Percentiles rank a stretch among this genome's conserved stretches.
Evolutionary conservation across 2,797 vertebrate genomes (phyloP).

Genomic region (Neosalanx taihuensis): DNA sequence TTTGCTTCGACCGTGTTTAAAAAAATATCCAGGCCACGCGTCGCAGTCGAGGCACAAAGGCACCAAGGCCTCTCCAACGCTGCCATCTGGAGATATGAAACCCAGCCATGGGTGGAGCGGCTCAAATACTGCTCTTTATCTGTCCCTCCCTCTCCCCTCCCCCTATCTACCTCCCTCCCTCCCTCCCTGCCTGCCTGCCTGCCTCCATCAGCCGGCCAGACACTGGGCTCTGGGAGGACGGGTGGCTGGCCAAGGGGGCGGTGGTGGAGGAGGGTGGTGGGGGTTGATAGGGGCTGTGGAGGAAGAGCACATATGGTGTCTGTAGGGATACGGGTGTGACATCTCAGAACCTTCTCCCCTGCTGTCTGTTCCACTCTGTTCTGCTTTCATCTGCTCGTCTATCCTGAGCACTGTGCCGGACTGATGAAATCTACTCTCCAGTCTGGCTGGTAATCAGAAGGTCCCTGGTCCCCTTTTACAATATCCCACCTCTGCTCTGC

Average conservation of each 20-base stretch:
- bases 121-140: neutral
- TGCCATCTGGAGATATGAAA: constrained; percentile 62
- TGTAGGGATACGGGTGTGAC: constrained; percentile 26
- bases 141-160: neutral
- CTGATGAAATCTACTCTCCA: no score
- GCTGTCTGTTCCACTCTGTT: no score
- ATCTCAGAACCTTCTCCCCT: constrained; percentile 13
- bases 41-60: constrained; percentile 46
- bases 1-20: constrained; percentile 61
- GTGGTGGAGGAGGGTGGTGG: neutral
- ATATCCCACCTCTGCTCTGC: no score
- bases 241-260: neutral
- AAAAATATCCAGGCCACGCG: constrained; percentile 62
- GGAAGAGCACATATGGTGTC: constrained; percentile 4
- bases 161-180: neutral
- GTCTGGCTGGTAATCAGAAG: no score
- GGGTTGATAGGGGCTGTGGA: neutral
- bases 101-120: constrained; percentile 33
- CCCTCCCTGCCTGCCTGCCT: neutral
- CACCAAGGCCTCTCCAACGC: constrained; percentile 46
- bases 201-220: constrained; percentile 26
- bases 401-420: no score
- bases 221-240: neutral
- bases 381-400: no score
- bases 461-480: no score